Conservation (phyloP, 1,140 invertebrate species). For the Agrypnia vestita region DNA sequence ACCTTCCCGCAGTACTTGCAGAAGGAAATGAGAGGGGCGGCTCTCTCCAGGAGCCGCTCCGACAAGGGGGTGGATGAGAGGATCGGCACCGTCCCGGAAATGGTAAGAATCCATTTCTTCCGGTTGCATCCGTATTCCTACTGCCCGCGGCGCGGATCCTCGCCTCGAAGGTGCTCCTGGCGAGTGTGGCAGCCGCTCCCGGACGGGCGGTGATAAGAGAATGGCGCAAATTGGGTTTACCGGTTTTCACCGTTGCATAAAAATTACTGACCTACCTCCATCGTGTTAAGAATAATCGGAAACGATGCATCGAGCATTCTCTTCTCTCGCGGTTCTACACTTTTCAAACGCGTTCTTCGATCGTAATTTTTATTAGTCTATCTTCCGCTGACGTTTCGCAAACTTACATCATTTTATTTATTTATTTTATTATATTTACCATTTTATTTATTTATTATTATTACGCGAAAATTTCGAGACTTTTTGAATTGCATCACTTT, state of each 20-base stretch:
- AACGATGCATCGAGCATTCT: background rate
- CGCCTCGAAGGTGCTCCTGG: too few relatives aligned
- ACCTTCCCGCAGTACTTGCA: slow-evolving; percentile 69
- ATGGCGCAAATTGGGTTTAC: slow-evolving; percentile 4
- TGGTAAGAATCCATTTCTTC: slow-evolving; percentile 19
- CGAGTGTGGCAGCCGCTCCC: too few relatives aligned
- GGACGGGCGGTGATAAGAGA: too few relatives aligned
- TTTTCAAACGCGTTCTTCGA: too few relatives aligned
- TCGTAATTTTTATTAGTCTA: too few relatives aligned
- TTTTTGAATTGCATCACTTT: too few relatives aligned
- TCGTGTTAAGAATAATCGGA: background rate
- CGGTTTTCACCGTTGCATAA: slow-evolving; percentile 32
- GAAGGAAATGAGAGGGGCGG: slow-evolving; percentile 37
- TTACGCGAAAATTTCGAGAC: too few relatives aligned
- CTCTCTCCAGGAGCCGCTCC: slow-evolving; percentile 31
- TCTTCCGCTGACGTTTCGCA: too few relatives aligned
- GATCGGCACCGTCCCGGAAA: slow-evolving; percentile 38
- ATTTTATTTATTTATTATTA: too few relatives aligned
- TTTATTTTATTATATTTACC: too few relatives aligned
- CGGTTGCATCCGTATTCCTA: background rate
- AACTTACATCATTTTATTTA: too few relatives aligned
- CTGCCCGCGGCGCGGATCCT: background rate
- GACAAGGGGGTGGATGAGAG: slow-evolving; percentile 21
- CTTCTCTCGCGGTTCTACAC: too few relatives aligned
- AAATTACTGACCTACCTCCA: slow-evolving; percentile 21